These are phyloP conservation scores for Molorchus minor DNA, from an alignment of 2,888 invertebrate genomes.

Conservation along the genomic window DNA sequence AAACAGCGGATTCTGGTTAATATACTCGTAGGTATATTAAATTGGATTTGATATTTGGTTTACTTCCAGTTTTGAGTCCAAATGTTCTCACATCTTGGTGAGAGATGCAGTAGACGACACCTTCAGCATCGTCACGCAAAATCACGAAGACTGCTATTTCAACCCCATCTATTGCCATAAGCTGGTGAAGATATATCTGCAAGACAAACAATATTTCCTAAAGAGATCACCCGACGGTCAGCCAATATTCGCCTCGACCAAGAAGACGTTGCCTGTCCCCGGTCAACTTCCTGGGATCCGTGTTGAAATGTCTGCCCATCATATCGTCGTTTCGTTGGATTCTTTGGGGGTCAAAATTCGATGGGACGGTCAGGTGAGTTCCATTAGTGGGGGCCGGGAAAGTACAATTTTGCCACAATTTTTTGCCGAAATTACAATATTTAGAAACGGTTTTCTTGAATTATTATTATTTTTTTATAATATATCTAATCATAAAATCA, in stretches of 20 bases:
- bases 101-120: slow-evolving; percentile 76
- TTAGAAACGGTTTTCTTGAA: no score
- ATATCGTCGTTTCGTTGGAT: slow-evolving; percentile 75
- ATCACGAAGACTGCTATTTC: slow-evolving; percentile 65
- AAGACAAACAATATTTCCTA: slow-evolving; percentile 74
- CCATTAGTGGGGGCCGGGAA: no score
- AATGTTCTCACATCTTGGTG: slow-evolving; percentile 79
- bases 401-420: no score
- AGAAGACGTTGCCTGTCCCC: slow-evolving; percentile 71
- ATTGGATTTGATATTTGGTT: no score
- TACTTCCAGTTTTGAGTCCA: slow-evolving; percentile 78
- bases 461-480: no score
- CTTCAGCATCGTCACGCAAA: slow-evolving; percentile 73
- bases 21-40: no score
- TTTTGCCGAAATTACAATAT: no score
- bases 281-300: slow-evolving; percentile 77
- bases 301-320: slow-evolving; percentile 76
- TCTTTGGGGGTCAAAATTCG: slow-evolving; percentile 73
- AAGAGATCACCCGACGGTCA: slow-evolving; percentile 53
- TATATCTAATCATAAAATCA: no score
- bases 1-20: no score
- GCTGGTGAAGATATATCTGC: slow-evolving; percentile 72
- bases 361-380: slow-evolving; percentile 75
- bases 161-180: slow-evolving; percentile 64
- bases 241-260: slow-evolving; percentile 48